phyloP scores from a whole-genome alignment of 2,113 vertebrate species.

The Cyprinus carpio region DNA sequence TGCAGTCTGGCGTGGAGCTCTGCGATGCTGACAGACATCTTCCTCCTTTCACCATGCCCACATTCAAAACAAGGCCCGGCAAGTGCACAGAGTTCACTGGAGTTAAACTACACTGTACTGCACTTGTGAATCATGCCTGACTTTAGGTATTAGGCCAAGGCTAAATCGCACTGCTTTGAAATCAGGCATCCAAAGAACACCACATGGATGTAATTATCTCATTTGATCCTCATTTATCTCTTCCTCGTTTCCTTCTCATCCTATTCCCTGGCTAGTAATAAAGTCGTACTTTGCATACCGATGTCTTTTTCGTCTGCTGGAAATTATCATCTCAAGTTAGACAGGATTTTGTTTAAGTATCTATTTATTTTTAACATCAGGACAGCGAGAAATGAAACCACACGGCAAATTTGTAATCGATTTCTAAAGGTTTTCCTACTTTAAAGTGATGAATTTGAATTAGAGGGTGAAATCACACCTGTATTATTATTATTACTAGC shows the following conservation, averaged over 20 bases:
- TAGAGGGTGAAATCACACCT: background rate
- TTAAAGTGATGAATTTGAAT: background rate
- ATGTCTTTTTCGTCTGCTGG: slow-evolving; percentile 34
- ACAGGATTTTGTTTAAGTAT: slow-evolving; percentile 4
- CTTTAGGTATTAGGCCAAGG: slow-evolving; percentile 44
- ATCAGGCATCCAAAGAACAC: slow-evolving; percentile 34
- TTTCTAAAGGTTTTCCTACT: slow-evolving; percentile 6
- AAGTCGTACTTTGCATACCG: slow-evolving; percentile 4
- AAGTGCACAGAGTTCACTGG: slow-evolving; percentile 50
- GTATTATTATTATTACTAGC: background rate
- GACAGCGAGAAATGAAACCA: background rate
- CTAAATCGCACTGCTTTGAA: slow-evolving; percentile 17
- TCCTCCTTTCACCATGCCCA: slow-evolving; percentile 57
- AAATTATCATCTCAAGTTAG: slow-evolving; percentile 31
- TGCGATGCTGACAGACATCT: slow-evolving; percentile 73
- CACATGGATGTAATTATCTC: slow-evolving; percentile 54
- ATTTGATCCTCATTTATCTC: slow-evolving; percentile 46
- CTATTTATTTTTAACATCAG: slow-evolving; percentile 20
- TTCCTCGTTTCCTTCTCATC: slow-evolving; percentile 39
- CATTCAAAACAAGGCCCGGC: slow-evolving; percentile 64
- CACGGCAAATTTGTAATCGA: background rate
- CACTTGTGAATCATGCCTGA: slow-evolving; percentile 35
- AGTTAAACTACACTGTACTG: slow-evolving; percentile 1
- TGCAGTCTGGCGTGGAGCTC: slow-evolving; percentile 54
- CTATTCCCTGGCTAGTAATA: slow-evolving; percentile 30